Percentiles rank a stretch among this genome's conserved stretches.
Conservation (phyloP, 1,140 invertebrate species). For the Ectropis grisescens region DNA sequence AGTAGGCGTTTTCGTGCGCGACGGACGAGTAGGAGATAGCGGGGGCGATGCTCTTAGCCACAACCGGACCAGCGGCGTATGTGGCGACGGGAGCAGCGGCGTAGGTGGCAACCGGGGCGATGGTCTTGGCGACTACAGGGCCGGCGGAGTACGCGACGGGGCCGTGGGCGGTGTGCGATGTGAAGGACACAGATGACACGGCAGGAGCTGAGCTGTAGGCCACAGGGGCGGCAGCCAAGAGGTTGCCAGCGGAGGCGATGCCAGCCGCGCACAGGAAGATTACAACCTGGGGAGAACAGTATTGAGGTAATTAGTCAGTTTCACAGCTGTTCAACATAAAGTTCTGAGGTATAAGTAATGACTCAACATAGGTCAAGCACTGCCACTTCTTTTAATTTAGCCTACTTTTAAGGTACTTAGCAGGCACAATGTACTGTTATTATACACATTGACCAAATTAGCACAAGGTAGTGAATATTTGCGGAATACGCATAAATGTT, state of each 20-base stretch:
- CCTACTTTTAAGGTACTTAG: too few relatives aligned
- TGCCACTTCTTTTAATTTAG: too few relatives aligned
- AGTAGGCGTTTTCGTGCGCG: background rate
- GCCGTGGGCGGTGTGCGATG: slow-evolving; percentile 25
- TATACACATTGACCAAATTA: too few relatives aligned
- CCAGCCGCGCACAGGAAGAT: slow-evolving; percentile 41
- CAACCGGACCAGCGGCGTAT: slow-evolving; percentile 15
- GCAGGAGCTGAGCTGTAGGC: slow-evolving; percentile 25
- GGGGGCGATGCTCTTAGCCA: slow-evolving; percentile 12
- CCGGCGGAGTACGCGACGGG: background rate
- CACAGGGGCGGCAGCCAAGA: slow-evolving; percentile 29
- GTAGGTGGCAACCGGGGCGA: slow-evolving; percentile 18
- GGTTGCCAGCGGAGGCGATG: slow-evolving; percentile 42
- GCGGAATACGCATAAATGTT: too few relatives aligned
- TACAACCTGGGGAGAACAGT: slow-evolving; percentile 26
- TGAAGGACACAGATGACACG: slow-evolving; percentile 28
- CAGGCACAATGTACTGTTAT: too few relatives aligned
- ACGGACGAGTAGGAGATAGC: slow-evolving; percentile 9
- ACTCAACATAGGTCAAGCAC: too few relatives aligned
- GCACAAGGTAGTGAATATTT: too few relatives aligned
- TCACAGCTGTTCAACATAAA: background rate
- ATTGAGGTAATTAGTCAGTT: slow-evolving; percentile 3
- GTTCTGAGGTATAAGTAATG: too few relatives aligned
- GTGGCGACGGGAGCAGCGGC: slow-evolving; percentile 18
- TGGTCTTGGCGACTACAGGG: background rate